Conservation (phyloP, 2,888 invertebrate species). For the Harpalus rubripes region DNA sequence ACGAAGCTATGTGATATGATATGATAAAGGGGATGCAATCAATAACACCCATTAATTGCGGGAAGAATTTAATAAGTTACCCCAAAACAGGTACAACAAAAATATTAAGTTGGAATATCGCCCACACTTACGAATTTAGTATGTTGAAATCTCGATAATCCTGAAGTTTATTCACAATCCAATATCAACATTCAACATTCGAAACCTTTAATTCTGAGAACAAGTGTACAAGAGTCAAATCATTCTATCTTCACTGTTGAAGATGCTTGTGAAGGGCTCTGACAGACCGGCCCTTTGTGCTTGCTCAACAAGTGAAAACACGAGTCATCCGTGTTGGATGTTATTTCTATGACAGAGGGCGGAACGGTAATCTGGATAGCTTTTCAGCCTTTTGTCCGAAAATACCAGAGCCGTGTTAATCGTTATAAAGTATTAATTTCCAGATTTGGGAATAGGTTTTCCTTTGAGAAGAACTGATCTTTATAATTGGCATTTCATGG, state of each 20-base stretch:
- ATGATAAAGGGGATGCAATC: too few species aligned
- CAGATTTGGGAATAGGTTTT: conserved; percentile 45
- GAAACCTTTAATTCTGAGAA: too few species aligned
- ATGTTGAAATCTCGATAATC: too few species aligned
- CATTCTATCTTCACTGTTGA: neutral
- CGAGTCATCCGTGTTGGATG: conserved; percentile 48
- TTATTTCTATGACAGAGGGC: conserved; percentile 51
- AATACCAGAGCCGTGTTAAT: conserved; percentile 23
- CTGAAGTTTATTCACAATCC: too few species aligned
- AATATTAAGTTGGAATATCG: too few species aligned
- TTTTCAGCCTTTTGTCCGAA: conserved; percentile 23
- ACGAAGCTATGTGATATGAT: too few species aligned
- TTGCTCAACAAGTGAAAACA: conserved; percentile 54
- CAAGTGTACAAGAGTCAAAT: too few species aligned
- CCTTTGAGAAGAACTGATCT: conserved; percentile 28
- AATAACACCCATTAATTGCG: too few species aligned
- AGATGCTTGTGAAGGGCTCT: conserved; percentile 27
- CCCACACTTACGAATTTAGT: too few species aligned
- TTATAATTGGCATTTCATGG: conserved; percentile 39
- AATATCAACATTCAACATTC: too few species aligned
- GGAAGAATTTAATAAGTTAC: too few species aligned
- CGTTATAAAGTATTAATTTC: conserved; percentile 51
- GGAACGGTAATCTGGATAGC: conserved; percentile 25
- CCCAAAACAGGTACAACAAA: too few species aligned
- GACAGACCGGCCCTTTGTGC: conserved; percentile 33